These are phyloP conservation scores for Hycleus cichorii DNA, from an alignment of 1,140 invertebrate genomes.

Conservation along the genomic window DNA sequence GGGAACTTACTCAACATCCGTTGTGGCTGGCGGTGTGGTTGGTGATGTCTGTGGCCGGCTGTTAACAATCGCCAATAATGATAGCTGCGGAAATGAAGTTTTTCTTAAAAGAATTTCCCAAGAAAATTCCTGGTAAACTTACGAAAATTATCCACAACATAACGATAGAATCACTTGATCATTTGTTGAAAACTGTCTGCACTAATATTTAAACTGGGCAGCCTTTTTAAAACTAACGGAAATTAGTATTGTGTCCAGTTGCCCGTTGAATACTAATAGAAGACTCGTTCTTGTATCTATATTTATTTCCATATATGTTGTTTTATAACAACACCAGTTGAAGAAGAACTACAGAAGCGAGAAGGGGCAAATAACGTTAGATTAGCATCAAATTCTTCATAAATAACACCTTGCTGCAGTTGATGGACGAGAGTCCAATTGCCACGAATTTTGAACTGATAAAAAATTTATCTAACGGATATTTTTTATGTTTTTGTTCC, in stretches of 20 bases:
- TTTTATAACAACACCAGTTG: neutral
- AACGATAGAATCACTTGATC: slow-evolving; percentile 7
- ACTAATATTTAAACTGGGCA: neutral
- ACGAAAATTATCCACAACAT: slow-evolving; percentile 23
- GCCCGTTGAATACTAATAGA: slow-evolving; percentile 11
- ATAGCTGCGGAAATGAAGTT: neutral
- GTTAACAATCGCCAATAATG: neutral
- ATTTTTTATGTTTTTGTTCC: no score
- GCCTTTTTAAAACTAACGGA: slow-evolving; percentile 32
- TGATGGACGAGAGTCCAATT: no score
- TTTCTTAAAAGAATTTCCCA: neutral
- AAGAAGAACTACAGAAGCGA: neutral
- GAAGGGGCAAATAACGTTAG: slow-evolving; percentile 29
- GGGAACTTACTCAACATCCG: no score
- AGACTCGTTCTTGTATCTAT: slow-evolving; percentile 14
- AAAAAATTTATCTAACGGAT: no score
- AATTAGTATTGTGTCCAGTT: slow-evolving; percentile 21
- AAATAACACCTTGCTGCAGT: no score
- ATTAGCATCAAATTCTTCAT: neutral
- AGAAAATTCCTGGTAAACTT: neutral
- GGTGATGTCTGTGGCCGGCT: neutral
- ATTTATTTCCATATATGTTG: slow-evolving; percentile 18
- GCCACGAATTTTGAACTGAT: no score
- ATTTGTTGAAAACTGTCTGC: no score
- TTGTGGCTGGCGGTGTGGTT: no score